These are phyloP conservation scores for Cynodonichthys magdalenae DNA, from an alignment of 2,797 vertebrate genomes.

Conservation along the genomic window DNA sequence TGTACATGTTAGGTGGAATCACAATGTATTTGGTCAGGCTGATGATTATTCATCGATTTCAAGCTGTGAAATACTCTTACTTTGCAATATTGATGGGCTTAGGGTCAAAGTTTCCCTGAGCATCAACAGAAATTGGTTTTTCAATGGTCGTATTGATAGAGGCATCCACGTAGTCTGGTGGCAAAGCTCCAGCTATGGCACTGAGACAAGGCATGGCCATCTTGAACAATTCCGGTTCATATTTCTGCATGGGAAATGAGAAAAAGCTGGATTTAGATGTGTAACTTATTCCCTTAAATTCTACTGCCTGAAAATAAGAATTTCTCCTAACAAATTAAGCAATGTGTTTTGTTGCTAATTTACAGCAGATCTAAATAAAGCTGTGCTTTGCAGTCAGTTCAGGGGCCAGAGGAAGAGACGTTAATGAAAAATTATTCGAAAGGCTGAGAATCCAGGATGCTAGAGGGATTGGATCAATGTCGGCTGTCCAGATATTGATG, in stretches of 20 bases:
- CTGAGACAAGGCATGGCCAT: constrained; percentile 99
- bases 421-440: constrained; percentile 59
- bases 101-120: constrained; percentile 97
- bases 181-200: constrained; percentile 94
- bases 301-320: neutral
- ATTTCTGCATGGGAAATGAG: constrained; percentile 85
- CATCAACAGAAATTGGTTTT: constrained; percentile 90
- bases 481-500: constrained; percentile 65
- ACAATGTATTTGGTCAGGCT: neutral
- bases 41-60: constrained; percentile 9
- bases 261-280: constrained; percentile 2
- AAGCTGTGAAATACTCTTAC: constrained; percentile 77
- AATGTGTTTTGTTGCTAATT: constrained; percentile 24
- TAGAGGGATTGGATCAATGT: constrained; percentile 61
- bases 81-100: constrained; percentile 93
- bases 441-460: constrained; percentile 37
- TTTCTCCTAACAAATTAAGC: constrained; percentile 15
- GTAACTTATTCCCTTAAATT: constrained; percentile 2
- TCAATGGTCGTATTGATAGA: constrained; percentile 87
- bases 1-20: constrained; percentile 1
- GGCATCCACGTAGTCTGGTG: constrained; percentile 94
- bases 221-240: constrained; percentile 94
- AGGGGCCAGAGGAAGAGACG: constrained; percentile 12
- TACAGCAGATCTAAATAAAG: constrained; percentile 29
- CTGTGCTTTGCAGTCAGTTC: constrained; percentile 1